These are phyloP conservation scores for Theonella swinhoei DNA, from an alignment of 37 sponge, comb jelly and placozoan species.

Conservation along the genomic window DNA sequence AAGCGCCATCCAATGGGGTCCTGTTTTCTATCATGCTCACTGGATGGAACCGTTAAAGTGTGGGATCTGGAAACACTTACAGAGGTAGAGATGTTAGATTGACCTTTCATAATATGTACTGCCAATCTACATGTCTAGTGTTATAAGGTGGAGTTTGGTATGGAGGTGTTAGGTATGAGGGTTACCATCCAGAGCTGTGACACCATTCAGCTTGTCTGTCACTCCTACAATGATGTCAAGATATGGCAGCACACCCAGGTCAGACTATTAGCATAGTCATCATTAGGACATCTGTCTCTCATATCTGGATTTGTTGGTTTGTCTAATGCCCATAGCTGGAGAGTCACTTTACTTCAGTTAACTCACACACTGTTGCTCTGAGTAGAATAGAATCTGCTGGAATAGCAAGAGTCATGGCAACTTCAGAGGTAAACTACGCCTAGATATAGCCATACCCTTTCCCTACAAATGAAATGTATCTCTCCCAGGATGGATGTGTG, in stretches of 20 bases:
- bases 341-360: conserved; percentile 44
- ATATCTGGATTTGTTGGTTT: not conserved
- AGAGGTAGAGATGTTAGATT: conserved; percentile 27
- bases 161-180: conserved; percentile 33
- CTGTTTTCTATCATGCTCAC: conserved; percentile 54
- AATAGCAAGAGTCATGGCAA: conserved; percentile 31
- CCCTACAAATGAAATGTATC: not conserved
- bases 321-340: conserved; percentile 30
- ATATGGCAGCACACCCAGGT: conserved; percentile 37
- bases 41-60: conserved; percentile 52
- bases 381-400: not conserved
- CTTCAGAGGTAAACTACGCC: conserved; percentile 44
- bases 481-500: conserved; percentile 64
- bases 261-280: not conserved
- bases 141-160: conserved; percentile 27
- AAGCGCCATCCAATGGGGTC: conserved; percentile 32
- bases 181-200: conserved; percentile 18
- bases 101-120: not conserved
- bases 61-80: conserved; percentile 62
- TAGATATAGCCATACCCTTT: not conserved
- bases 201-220: conserved; percentile 20
- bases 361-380: conserved; percentile 32
- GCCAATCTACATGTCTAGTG: conserved; percentile 3
- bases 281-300: not conserved
- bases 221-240: conserved; percentile 27